Conservation (phyloP, 2,113 vertebrate genomes). For the Martes martes region DNA sequence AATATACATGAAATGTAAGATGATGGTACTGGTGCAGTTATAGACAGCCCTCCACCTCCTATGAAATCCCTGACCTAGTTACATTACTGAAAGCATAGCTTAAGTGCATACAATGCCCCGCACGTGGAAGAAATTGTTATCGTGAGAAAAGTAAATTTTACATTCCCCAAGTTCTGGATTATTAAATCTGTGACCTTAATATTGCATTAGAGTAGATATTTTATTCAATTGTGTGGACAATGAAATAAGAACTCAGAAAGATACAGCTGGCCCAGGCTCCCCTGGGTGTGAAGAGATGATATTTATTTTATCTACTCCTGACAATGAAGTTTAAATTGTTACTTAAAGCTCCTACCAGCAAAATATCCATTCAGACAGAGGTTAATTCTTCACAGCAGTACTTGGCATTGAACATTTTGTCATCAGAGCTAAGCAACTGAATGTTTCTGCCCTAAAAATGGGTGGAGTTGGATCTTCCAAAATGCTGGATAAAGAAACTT, state of each 20-base stretch:
- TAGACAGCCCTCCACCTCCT: not conserved
- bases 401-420: conserved; percentile 19
- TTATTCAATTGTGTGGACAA: conserved; percentile 73
- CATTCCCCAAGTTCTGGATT: conserved; percentile 63
- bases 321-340: conserved; percentile 60
- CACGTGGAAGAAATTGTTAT: conserved; percentile 30
- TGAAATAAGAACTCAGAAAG: conserved; percentile 66
- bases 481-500: conserved; percentile 24
- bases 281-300: conserved; percentile 50
- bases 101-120: not conserved
- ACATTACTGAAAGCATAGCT: not conserved
- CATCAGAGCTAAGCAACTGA: not conserved
- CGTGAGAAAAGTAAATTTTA: conserved; percentile 64
- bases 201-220: conserved; percentile 60
- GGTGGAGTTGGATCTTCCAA: not conserved
- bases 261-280: conserved; percentile 40
- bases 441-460: not conserved
- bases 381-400: conserved; percentile 23
- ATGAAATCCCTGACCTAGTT: conserved; percentile 46
- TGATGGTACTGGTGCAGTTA: not conserved
- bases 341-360: conserved; percentile 47
- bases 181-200: conserved; percentile 68
- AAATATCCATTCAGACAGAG: conserved; percentile 40
- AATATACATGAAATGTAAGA: conserved; percentile 44
- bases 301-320: conserved; percentile 58